These are phyloP conservation scores for Microctonus hyperodae DNA, from an alignment of 2,888 invertebrate species.

Conservation along the genomic window DNA sequence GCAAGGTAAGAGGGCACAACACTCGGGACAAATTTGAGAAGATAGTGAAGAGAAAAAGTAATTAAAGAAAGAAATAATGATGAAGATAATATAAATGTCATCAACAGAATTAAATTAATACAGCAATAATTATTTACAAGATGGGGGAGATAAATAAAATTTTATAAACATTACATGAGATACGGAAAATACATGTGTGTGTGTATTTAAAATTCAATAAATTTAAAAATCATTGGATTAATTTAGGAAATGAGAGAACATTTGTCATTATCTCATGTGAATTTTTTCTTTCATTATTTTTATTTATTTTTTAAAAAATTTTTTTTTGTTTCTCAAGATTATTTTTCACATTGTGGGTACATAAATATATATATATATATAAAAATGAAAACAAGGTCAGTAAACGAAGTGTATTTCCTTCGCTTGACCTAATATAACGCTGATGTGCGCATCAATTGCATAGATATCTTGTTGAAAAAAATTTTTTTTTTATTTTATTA, in stretches of 20 bases:
- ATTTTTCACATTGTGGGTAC: neutral
- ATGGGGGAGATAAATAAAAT: no score
- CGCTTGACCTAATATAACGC: slow-evolving; percentile 29
- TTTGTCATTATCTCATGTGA: slow-evolving; percentile 1
- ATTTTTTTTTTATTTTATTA: slow-evolving; percentile 13
- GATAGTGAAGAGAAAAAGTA: neutral
- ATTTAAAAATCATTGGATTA: neutral
- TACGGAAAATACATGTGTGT: neutral
- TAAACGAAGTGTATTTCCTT: slow-evolving; percentile 35
- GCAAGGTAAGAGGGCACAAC: slow-evolving; percentile 69
- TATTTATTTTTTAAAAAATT: neutral
- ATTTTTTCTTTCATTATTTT: no score
- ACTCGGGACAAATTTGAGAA: slow-evolving; percentile 1
- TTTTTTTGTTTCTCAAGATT: neutral
- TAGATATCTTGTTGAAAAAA: slow-evolving; percentile 1
- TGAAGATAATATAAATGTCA: neutral
- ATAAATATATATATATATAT: no score
- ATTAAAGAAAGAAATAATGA: neutral
- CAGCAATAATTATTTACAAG: slow-evolving; percentile 3
- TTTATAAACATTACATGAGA: no score
- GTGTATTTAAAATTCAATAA: neutral
- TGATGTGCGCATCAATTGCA: slow-evolving; percentile 9
- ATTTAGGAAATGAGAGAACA: neutral
- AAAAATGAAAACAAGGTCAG: slow-evolving; percentile 25
- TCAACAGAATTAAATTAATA: neutral